phyloP scores from a whole-genome alignment of 2,113 vertebrate genomes.

The Bujurquina vittata region DNA sequence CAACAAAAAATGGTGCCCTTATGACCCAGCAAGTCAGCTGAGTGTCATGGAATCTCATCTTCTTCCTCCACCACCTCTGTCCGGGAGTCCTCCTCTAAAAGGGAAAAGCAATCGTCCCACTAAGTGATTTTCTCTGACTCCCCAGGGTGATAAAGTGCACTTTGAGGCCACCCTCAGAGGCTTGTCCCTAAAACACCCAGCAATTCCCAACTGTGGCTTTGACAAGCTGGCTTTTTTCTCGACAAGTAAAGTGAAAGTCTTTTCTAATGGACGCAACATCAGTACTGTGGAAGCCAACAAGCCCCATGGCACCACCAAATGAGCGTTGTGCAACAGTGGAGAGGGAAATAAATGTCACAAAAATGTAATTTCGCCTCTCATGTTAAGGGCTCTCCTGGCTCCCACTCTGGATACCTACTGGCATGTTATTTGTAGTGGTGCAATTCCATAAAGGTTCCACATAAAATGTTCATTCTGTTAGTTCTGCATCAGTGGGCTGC shows the following conservation, averaged over 20 bases:
- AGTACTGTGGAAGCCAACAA: constrained; percentile 68
- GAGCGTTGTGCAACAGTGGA: constrained; percentile 58
- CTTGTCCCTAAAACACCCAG: constrained; percentile 65
- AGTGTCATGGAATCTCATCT: constrained; percentile 55
- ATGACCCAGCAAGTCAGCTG: constrained; percentile 24
- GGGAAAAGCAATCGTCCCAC: constrained; percentile 48
- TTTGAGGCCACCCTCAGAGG: constrained; percentile 62
- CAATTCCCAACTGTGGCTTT: constrained; percentile 68
- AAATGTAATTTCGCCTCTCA: constrained; percentile 76
- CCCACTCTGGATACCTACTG: constrained; percentile 55
- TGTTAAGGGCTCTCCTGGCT: constrained; percentile 73
- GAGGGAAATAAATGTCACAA: constrained; percentile 78
- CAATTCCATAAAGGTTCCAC: constrained; percentile 52
- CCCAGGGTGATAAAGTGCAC: constrained; percentile 70
- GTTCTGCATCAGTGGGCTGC: constrained; percentile 24
- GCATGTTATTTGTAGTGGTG: constrained; percentile 49
- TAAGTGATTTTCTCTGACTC: constrained; percentile 70
- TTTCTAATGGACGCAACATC: constrained; percentile 76
- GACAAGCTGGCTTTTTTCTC: constrained; percentile 58
- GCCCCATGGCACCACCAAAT: constrained; percentile 75
- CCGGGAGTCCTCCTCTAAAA: constrained; percentile 44
- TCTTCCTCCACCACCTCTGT: constrained; percentile 34
- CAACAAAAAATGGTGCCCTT: constrained; percentile 13
- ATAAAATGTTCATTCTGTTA: constrained; percentile 47
- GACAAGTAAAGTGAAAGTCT: constrained; percentile 69